Percentiles rank a stretch among this genome's conserved stretches.
phyloP scores from a whole-genome alignment of 2,113 vertebrate genomes.

The Tychaedon coryphoeus region DNA sequence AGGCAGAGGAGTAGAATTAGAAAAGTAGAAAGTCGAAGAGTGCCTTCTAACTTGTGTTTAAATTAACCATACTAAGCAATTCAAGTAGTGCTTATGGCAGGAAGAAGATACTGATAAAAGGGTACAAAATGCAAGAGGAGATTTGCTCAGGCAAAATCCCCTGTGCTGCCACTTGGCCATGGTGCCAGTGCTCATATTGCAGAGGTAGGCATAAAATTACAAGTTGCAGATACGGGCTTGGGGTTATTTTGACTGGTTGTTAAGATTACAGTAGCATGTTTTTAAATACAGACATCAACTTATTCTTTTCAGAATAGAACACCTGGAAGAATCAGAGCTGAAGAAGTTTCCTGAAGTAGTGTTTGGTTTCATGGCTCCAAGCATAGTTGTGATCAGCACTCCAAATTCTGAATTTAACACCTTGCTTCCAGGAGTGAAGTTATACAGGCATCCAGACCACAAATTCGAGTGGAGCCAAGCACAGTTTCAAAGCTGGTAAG shows the following conservation, averaged over 20 bases:
- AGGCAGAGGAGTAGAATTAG: neutral
- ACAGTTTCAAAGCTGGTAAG: conserved; percentile 89
- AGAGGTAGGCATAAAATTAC: neutral
- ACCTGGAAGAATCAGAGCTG: conserved; percentile 81
- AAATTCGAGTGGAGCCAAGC: conserved; percentile 92
- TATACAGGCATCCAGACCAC: conserved; percentile 87
- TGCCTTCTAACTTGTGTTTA: neutral
- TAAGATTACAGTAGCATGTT: neutral
- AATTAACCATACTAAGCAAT: neutral
- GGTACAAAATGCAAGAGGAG: neutral
- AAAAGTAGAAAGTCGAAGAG: neutral
- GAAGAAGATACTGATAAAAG: neutral
- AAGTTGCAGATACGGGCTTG: accelerated
- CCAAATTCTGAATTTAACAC: conserved; percentile 92
- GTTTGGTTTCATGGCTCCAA: conserved; percentile 90
- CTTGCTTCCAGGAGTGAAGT: conserved; percentile 74
- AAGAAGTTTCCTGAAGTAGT: conserved; percentile 85
- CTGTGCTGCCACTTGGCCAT: neutral
- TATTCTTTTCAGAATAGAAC: conserved; percentile 84
- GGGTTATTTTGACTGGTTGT: neutral
- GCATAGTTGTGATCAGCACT: conserved; percentile 84
- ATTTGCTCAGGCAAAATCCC: neutral
- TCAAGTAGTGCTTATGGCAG: neutral
- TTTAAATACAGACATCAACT: neutral
- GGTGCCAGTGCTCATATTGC: neutral